Conservation (phyloP, 2,797 vertebrate species). For the Passerculus sandwichensis region DNA sequence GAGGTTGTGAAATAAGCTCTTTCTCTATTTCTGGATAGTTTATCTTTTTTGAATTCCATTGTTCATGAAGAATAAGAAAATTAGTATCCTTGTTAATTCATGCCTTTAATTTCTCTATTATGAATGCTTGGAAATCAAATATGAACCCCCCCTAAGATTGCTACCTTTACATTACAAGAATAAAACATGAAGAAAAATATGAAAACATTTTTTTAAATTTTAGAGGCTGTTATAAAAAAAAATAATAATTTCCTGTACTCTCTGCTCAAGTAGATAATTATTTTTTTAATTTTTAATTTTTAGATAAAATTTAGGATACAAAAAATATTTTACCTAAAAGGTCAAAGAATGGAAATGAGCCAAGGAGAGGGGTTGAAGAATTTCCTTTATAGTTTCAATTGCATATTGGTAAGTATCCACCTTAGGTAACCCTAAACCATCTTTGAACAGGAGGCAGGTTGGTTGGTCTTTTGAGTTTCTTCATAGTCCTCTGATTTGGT, state of each 20-base stretch:
- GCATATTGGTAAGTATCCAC: background rate
- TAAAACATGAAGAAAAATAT: background rate
- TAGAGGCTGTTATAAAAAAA: background rate
- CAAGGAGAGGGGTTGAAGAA: background rate
- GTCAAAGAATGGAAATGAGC: background rate
- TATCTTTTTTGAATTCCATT: background rate
- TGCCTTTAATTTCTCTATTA: background rate
- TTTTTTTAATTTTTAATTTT: background rate
- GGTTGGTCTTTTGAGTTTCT: background rate
- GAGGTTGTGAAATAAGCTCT: background rate
- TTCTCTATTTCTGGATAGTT: background rate
- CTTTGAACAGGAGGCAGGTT: background rate
- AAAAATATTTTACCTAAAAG: background rate
- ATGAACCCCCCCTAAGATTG: background rate
- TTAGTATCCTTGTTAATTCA: background rate
- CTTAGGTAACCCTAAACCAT: background rate
- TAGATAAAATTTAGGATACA: background rate
- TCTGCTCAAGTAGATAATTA: background rate
- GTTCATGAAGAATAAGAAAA: background rate
- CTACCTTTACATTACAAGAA: background rate
- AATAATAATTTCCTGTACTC: background rate
- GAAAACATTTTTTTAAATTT: fast-evolving
- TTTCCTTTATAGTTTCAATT: background rate
- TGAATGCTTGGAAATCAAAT: background rate
- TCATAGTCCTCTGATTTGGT: no score